phyloP scores from a whole-genome alignment of 2,888 invertebrate genomes.

The Aphidius colemani region DNA sequence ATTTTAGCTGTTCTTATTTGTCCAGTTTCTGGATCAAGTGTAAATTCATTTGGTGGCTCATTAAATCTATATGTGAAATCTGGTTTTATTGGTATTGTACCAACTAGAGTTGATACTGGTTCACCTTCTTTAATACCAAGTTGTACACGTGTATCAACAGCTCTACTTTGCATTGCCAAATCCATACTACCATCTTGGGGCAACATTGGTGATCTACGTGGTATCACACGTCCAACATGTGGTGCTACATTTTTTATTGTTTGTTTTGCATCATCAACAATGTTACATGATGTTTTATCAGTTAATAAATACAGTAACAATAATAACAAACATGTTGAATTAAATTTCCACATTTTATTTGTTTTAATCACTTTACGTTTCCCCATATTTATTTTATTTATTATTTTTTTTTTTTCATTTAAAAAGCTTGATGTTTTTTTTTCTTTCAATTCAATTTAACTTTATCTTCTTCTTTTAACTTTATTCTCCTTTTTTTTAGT shows the following conservation, averaged over 20 bases:
- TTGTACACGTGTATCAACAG: conserved; percentile 84
- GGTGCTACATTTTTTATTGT: too few species aligned
- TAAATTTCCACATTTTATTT: too few species aligned
- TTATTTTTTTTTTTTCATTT: too few species aligned
- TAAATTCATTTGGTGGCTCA: conserved; percentile 87
- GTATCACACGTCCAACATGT: conserved; percentile 40
- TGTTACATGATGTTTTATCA: too few species aligned
- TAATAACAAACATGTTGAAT: too few species aligned
- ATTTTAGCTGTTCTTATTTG: conserved; percentile 80
- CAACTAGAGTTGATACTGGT: conserved; percentile 82
- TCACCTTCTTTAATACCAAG: conserved; percentile 86
- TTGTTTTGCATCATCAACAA: too few species aligned
- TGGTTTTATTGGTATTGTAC: conserved; percentile 82
- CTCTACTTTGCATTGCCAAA: conserved; percentile 80
- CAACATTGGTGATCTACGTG: conserved; percentile 53
- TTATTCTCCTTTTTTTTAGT: conserved; percentile 18
- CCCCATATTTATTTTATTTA: too few species aligned
- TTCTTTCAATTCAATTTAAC: too few species aligned
- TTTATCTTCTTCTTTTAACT: conserved; percentile 34
- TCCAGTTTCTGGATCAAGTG: conserved; percentile 81
- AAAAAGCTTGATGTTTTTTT: too few species aligned
- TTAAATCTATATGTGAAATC: conserved; percentile 93
- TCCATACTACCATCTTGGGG: conserved; percentile 51
- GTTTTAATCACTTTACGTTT: too few species aligned
- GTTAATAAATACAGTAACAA: too few species aligned